These are phyloP conservation scores for Ceriagrion tenellum DNA, from an alignment of 2,888 invertebrate species.

Conservation along the genomic window DNA sequence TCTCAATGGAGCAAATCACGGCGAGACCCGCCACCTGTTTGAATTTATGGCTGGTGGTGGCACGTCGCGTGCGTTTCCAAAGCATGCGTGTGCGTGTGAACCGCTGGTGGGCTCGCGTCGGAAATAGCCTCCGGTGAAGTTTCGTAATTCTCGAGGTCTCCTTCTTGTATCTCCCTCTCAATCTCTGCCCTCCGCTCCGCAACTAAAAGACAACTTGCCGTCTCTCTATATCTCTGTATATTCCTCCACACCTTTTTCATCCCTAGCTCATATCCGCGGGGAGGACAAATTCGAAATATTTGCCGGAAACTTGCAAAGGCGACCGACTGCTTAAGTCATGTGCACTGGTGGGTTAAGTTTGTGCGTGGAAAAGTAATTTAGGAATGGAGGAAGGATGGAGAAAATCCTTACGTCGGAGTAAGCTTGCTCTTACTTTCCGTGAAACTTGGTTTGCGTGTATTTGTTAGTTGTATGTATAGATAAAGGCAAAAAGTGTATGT, in stretches of 20 bases:
- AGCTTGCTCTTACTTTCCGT: too few species aligned
- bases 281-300: too few species aligned
- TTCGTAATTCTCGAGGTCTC: background rate
- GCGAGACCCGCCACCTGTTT: slow-evolving; percentile 50
- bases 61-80: background rate
- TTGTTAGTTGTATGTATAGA: too few species aligned
- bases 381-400: too few species aligned
- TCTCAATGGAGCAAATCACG: slow-evolving; percentile 30
- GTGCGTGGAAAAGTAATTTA: too few species aligned
- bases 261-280: background rate
- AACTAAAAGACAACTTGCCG: slow-evolving; percentile 44
- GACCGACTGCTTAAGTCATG: too few species aligned
- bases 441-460: too few species aligned
- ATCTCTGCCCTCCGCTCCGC: background rate
- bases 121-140: background rate
- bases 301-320: too few species aligned
- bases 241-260: background rate
- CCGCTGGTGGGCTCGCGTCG: background rate
- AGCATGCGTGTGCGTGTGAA: background rate
- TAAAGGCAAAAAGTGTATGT: too few species aligned
- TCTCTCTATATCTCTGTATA: background rate
- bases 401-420: too few species aligned
- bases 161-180: background rate
- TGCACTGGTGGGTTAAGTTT: too few species aligned
- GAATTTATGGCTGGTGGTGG: slow-evolving; percentile 24